Percentiles rank a stretch among this genome's conserved stretches.
These are phyloP conservation scores for Drosophila yakuba DNA, from an alignment of 1,140 invertebrate genomes.

Conservation along the genomic window DNA sequence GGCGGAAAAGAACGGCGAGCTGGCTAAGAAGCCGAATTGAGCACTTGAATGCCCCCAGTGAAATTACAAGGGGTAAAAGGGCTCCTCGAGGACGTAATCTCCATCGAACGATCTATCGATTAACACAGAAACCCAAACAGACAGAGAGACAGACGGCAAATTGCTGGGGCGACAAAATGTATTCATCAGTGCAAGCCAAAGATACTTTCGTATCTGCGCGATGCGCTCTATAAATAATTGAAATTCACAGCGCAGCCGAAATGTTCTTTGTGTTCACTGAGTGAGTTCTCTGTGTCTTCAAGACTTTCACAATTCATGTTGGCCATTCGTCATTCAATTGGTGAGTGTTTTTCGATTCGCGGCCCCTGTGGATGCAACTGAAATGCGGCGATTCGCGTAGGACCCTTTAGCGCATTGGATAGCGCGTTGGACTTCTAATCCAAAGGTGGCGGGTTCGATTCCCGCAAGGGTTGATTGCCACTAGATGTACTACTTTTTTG, in stretches of 20 bases:
- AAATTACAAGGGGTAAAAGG: not conserved
- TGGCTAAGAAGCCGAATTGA: slow-evolving; percentile 50
- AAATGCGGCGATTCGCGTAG: not conserved
- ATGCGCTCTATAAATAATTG: slow-evolving; percentile 59
- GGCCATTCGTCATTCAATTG: slow-evolving; percentile 1
- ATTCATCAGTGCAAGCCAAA: not conserved
- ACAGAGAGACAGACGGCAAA: not conserved
- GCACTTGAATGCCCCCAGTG: slow-evolving; percentile 67
- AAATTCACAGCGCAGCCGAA: not conserved
- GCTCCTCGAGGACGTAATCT: slow-evolving; percentile 49
- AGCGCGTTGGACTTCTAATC: slow-evolving; percentile 88
- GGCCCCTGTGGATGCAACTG: not conserved
- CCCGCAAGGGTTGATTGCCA: slow-evolving; percentile 86
- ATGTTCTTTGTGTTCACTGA: not conserved
- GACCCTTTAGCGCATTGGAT: slow-evolving; percentile 87
- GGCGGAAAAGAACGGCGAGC: slow-evolving; percentile 20
- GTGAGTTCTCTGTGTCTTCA: not conserved
- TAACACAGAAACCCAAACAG: slow-evolving; percentile 29
- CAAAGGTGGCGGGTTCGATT: slow-evolving; percentile 88
- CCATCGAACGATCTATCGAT: slow-evolving; percentile 46
- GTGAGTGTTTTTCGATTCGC: slow-evolving; percentile 6
- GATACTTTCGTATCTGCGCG: not conserved
- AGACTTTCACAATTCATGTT: slow-evolving; percentile 1
- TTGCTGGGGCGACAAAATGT: slow-evolving; percentile 18
- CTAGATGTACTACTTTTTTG: not conserved